A percentile compares a stretch with the other conserved stretches of the same genome.
These are phyloP conservation scores for Tipula confusa DNA, from an alignment of 2,888 invertebrate species.

Conservation along the genomic window DNA sequence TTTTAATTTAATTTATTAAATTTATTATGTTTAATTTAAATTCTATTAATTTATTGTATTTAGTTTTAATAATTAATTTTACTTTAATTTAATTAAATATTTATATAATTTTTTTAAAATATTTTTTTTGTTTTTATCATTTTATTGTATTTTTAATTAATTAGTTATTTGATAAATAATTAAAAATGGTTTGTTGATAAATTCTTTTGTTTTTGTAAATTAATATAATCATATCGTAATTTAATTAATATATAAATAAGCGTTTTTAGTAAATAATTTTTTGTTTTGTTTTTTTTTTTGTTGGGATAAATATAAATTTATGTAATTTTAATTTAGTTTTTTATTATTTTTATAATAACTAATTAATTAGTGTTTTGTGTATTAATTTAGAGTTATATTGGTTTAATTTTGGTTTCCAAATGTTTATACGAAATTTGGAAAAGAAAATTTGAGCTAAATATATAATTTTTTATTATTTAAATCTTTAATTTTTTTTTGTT, in stretches of 20 bases:
- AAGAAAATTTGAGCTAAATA: constrained; percentile 6
- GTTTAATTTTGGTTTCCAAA: not conserved
- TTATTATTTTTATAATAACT: not conserved
- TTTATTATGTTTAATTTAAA: not conserved
- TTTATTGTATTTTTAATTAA: not conserved
- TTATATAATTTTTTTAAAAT: too few relatives aligned
- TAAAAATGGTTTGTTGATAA: not conserved
- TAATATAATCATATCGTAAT: not conserved
- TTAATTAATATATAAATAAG: not conserved
- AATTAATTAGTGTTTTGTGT: constrained; percentile 12
- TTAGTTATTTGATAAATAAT: not conserved
- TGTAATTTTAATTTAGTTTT: not conserved
- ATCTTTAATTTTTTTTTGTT: not conserved
- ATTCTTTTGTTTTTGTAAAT: not conserved
- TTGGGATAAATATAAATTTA: constrained; percentile 13
- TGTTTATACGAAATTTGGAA: not conserved
- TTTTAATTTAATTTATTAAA: not conserved
- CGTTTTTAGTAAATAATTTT: not conserved
- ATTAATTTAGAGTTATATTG: not conserved
- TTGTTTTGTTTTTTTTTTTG: not conserved
- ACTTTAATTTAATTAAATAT: not conserved
- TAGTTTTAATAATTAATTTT: not conserved
- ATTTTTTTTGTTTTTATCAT: not conserved
- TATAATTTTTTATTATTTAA: not conserved
- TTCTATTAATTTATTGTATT: constrained; percentile 15